Evolutionary conservation across 2,888 invertebrate genomes (phyloP), one percentile per base, ranked within the genome.

Genomic region (Caenorhabditis sp.): DNA sequence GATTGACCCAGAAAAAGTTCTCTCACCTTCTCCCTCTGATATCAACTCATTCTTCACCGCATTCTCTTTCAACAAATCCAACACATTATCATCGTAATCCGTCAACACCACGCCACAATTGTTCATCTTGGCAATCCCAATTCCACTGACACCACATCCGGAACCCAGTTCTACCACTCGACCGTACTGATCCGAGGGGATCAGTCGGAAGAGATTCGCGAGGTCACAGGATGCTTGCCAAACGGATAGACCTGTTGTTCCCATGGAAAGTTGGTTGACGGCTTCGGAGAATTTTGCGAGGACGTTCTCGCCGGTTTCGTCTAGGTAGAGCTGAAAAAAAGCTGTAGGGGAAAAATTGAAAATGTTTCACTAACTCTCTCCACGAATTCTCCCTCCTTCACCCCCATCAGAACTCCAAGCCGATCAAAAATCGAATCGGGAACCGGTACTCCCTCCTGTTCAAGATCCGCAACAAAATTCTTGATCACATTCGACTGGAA

Each of bases 181-280:
- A 12, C 77, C 70, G 24, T 41, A 64, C 7, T 54, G 70, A 8
- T 64, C 35, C 1, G 86, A 47, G 14, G 80, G 69, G 14, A 86
- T 47, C 10, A 80, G 41, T n/a, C 72, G 56, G 24, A 84, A 68
- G 1, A 87, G 64, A 44, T 84, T 79, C 1, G 87, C 80, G 24
- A 87, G 59, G 38, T 87, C 86, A 63, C 84, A 84, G 5, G 87
- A 83, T 10, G 87, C 86, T 77, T 87, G 88, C 90, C 90, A 90
- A 16, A 89, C 80, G 4, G 89, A 86, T 10, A 90, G 68, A 10
- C 90, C 90, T 2, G 90, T 90, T 1, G 90, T 90, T n/a, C 90
- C 90, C 59, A 86, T 76, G 10, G 86, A 86, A 8, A 90, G 84
- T 58, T 88, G 87, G 54, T 89, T 82, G 14, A 83, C 82, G 6